Percentiles rank a stretch among this genome's conserved stretches.
phyloP scores from a whole-genome alignment of 1,140 invertebrate genomes.

The Aphelenchoides besseyi region DNA sequence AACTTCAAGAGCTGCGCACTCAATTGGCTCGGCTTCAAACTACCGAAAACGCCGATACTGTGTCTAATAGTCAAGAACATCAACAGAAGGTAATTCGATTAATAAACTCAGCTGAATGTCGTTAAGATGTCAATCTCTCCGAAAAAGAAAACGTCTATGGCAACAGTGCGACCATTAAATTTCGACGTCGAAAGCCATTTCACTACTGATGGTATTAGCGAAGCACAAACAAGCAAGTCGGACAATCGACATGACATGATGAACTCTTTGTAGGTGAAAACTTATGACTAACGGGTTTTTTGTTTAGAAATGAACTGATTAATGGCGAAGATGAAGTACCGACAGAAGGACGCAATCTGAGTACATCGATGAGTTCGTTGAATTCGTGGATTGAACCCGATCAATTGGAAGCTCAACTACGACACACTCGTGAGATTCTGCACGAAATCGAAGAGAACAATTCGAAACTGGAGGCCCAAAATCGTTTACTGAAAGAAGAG shows the following conservation, averaged over 20 bases:
- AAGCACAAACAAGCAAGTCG: background rate
- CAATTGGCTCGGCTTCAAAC: conserved; percentile 1
- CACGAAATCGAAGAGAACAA: conserved; percentile 40
- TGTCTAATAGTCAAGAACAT: background rate
- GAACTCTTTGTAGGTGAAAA: background rate
- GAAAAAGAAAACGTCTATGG: background rate
- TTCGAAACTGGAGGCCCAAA: conserved; percentile 32
- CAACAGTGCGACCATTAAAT: background rate
- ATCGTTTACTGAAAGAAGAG: conserved; percentile 37
- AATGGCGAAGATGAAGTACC: background rate
- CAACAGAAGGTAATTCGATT: background rate
- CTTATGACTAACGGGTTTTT: background rate
- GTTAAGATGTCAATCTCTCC: background rate
- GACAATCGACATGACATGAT: background rate
- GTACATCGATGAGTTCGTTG: background rate
- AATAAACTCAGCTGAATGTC: background rate
- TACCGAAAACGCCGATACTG: background rate
- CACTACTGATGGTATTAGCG: background rate
- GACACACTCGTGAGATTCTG: conserved; percentile 35
- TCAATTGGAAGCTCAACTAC: conserved; percentile 22
- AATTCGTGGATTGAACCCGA: conserved; percentile 15
- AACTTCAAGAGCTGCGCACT: conserved; percentile 5
- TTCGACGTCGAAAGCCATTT: background rate
- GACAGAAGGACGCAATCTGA: background rate
- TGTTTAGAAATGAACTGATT: conserved; percentile 9